Conservation (phyloP, 2,888 invertebrate genomes). For the Acanthococcus lagerstroemiae region DNA sequence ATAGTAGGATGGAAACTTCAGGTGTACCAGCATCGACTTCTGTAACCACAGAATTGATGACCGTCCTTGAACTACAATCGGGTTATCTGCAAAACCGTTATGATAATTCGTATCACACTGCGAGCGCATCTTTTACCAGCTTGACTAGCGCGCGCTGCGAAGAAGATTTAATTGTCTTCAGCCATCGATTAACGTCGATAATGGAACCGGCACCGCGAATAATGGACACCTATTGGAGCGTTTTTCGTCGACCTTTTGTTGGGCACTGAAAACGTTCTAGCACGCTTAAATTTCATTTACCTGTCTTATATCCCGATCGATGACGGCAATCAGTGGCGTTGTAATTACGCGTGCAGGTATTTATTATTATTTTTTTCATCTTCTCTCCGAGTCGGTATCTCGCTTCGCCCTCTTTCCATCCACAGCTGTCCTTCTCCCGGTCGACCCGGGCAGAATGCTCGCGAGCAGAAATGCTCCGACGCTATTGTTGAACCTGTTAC, state of each 20-base stretch:
- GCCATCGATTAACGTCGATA: constrained; percentile 9
- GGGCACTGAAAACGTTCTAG: no score
- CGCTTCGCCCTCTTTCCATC: no score
- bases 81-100: constrained; percentile 27
- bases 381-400: no score
- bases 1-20: constrained; percentile 19
- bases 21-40: constrained; percentile 19
- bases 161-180: constrained; percentile 15
- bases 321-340: no score
- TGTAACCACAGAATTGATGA: constrained; percentile 17
- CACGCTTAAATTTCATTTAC: no score
- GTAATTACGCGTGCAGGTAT: no score
- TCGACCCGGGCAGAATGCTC: no score
- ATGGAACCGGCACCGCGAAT: not conserved
- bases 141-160: not conserved
- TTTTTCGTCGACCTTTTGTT: constrained; percentile 7
- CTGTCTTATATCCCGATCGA: no score
- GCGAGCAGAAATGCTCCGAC: no score
- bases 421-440: no score
- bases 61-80: constrained; percentile 28
- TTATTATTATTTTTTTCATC: no score
- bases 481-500: no score
- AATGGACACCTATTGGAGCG: not conserved
- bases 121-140: constrained; percentile 6
- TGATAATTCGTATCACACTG: constrained; percentile 24